A percentile compares a stretch with the other conserved stretches of the same genome.
Conservation (phyloP, 2,797 vertebrate genomes). For the Sardinella longiceps region DNA sequence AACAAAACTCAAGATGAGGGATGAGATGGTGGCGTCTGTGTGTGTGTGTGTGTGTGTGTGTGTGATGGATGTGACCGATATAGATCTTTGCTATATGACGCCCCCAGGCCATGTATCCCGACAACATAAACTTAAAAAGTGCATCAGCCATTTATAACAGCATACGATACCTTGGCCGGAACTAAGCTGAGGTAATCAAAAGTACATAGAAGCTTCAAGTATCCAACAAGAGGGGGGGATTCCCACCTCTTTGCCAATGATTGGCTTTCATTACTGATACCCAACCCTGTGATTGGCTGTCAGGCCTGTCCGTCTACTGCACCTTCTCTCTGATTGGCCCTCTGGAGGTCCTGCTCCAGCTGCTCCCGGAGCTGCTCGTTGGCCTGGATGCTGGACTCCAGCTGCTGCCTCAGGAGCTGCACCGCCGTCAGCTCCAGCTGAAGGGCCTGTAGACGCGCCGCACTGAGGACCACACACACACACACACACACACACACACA, state of each 20-base stretch:
- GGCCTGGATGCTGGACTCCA: slow-evolving; percentile 82
- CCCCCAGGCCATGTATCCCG: background rate
- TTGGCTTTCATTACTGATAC: background rate
- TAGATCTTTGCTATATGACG: background rate
- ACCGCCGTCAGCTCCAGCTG: slow-evolving; percentile 85
- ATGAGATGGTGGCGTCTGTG: background rate
- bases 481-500: background rate
- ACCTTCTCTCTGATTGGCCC: slow-evolving; percentile 84
- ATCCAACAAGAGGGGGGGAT: background rate
- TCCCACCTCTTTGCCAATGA: slow-evolving; percentile 27
- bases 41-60: background rate
- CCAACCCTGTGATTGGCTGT: slow-evolving; percentile 39
- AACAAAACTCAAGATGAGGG: background rate
- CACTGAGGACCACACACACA: slow-evolving; percentile 61
- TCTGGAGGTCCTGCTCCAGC: slow-evolving; percentile 84
- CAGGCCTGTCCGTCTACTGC: slow-evolving; percentile 58
- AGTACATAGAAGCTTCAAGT: background rate
- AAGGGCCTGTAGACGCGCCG: slow-evolving; percentile 73
- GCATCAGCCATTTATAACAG: background rate
- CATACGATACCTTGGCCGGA: background rate
- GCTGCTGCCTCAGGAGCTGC: slow-evolving; percentile 83
- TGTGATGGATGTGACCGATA: background rate
- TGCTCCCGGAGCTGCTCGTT: slow-evolving; percentile 83
- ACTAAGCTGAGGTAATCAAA: slow-evolving; percentile 7
- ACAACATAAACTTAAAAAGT: background rate